Evolutionary conservation across 2,113 vertebrate species (phyloP), one percentile per base, ranked within the genome.

Genomic region (Trinectes maculatus): DNA sequence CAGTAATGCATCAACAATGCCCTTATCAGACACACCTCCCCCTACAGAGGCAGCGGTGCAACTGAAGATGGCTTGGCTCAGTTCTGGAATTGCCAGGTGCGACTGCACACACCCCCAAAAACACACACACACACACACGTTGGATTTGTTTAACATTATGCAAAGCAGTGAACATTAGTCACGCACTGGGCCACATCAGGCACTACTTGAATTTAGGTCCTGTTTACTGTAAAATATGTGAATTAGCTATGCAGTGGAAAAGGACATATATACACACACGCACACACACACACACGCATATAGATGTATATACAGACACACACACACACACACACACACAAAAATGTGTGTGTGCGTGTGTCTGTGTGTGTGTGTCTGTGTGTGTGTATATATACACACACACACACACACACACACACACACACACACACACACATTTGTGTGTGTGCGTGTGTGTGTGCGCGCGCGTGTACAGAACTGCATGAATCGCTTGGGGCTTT

Each of bases 1-100:
- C 55, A 72, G 74, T 79, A 77, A 82, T 76, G 68, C 56, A 58
- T 13, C 56, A 26, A 55, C 22, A 72, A 61, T 61, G 18, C 39
- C 58, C 26, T 58, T 31, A 51, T 68, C 47, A 55, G 36, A 59
- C 8, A 9, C 54, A 43, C 59, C 49, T 55, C 15, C 47, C 61
- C 44, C 58, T 43, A 68, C 34, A 49, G 51, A 74, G 28, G 62
- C 43, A 39, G 34, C 22, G 0, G 22, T 15, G 10, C 28, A 33
- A 74, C 4, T 65, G 71, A 67, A 66, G 48, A 51, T 46, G 60
- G 63, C 60, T 56, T 10, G 19, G 61, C 56, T 58, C 26, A 25
- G 6, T 6, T 24, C 33, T 60, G 71, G 56, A 65, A 71, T 55
- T 70, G 33, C 53, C 56, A 77, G 70, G 57, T 81, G 62, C 40